Evolutionary conservation across 2,797 vertebrate genomes (phyloP).

Genomic region (Mareca strepera): DNA sequence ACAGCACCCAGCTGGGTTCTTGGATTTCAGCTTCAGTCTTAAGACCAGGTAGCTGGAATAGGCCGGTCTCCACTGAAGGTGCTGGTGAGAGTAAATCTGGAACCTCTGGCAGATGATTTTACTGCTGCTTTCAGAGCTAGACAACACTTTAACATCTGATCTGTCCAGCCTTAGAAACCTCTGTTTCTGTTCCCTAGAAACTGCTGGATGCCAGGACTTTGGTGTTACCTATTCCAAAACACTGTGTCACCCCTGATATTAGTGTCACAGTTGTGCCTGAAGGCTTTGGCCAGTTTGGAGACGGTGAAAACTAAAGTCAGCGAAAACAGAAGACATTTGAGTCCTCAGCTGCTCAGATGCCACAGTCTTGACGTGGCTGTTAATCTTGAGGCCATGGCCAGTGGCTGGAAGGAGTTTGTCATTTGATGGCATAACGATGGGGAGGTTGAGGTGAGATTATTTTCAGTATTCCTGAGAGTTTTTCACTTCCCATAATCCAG

Average conservation of each 20-base stretch:
- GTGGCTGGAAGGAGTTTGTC: neutral
- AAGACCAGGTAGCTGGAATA: neutral
- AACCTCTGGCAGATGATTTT: neutral
- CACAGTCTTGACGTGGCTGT: neutral
- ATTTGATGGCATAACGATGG: neutral
- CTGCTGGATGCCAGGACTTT: fast-evolving
- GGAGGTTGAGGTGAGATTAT: slow-evolving; percentile 2
- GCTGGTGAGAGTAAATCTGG: neutral
- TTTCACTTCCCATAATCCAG: slow-evolving; percentile 12
- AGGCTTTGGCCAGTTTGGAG: neutral
- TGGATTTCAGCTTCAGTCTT: neutral
- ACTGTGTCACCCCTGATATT: neutral
- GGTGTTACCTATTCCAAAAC: neutral
- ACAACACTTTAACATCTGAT: neutral
- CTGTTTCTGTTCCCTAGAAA: neutral
- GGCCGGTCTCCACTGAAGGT: neutral
- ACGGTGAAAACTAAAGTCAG: neutral
- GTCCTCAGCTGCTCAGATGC: neutral
- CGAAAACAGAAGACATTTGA: neutral
- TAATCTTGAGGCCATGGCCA: neutral
- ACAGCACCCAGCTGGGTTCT: neutral
- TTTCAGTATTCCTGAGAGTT: slow-evolving; percentile 10
- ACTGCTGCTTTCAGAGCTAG: neutral
- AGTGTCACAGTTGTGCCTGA: neutral
- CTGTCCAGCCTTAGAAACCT: neutral